A percentile compares a stretch with the other conserved stretches of the same genome.
Evolutionary conservation across 2,797 vertebrate species (phyloP).

Genomic region (Pseudomugil tenellus): DNA sequence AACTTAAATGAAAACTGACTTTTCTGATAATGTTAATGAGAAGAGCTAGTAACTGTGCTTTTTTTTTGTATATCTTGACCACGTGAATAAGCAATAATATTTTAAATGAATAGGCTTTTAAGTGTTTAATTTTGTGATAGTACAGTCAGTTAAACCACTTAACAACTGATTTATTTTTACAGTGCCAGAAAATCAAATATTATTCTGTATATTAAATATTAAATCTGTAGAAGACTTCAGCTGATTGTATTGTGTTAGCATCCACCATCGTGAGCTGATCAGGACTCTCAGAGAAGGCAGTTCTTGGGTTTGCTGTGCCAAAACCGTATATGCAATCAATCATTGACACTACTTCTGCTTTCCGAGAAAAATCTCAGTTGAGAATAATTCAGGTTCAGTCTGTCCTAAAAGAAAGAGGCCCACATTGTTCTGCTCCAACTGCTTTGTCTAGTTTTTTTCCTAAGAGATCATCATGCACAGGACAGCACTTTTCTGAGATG

Average conservation of each 20-base stretch:
- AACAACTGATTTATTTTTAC: background rate
- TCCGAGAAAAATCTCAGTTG: background rate
- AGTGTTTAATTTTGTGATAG: background rate
- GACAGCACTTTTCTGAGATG: background rate
- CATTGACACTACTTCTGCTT: background rate
- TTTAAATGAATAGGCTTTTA: background rate
- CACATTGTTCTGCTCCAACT: background rate
- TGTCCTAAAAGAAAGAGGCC: background rate
- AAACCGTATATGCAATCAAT: background rate
- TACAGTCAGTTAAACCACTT: background rate
- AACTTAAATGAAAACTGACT: conserved; percentile 16
- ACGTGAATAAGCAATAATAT: background rate
- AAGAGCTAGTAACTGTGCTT: background rate
- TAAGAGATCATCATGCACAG: background rate
- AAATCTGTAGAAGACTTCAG: background rate
- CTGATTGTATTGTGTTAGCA: background rate
- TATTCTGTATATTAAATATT: background rate
- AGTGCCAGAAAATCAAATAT: background rate
- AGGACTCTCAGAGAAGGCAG: background rate
- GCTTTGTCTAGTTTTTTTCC: background rate
- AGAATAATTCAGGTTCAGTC: background rate
- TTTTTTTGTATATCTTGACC: background rate
- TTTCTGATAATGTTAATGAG: conserved; percentile 1
- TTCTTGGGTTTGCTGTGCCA: background rate
- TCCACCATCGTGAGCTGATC: background rate